phyloP scores from a whole-genome alignment of 2,888 invertebrate species.

The Mylabris sibirica region DNA sequence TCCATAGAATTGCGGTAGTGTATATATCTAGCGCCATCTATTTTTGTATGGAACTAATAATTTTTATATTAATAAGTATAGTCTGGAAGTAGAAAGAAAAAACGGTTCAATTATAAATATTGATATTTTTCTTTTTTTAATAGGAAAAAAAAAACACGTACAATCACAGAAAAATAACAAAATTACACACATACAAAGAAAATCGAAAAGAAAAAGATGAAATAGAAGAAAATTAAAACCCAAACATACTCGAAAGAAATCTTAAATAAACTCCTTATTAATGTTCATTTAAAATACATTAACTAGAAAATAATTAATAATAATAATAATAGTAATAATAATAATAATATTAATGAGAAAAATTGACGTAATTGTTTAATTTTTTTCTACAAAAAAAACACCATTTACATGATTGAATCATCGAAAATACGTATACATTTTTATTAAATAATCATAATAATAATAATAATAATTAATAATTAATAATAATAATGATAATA shows the following conservation, averaged over 20 bases:
- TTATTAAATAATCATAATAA: slow-evolving; percentile 15
- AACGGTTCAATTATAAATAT: slow-evolving; percentile 46
- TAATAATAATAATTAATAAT: slow-evolving; percentile 4
- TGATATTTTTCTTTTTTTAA: slow-evolving; percentile 47
- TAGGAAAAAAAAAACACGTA: slow-evolving; percentile 50
- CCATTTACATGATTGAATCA: slow-evolving; percentile 52
- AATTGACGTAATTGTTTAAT: slow-evolving; percentile 31
- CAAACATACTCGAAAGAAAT: slow-evolving; percentile 41
- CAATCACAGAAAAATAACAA: slow-evolving; percentile 58
- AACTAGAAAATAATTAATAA: slow-evolving; percentile 18
- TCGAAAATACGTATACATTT: slow-evolving; percentile 33
- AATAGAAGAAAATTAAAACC: background rate
- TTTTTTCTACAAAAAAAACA: slow-evolving; percentile 38
- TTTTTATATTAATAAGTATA: too few relatives aligned
- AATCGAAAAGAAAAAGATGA: slow-evolving; percentile 27
- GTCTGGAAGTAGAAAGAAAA: background rate
- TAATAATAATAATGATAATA: slow-evolving; percentile 15
- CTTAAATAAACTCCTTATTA: slow-evolving; percentile 42
- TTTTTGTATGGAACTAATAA: too few relatives aligned
- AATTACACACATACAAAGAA: slow-evolving; percentile 53
- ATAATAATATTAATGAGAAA: background rate
- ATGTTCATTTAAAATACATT: slow-evolving; percentile 41
- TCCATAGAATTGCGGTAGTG: too few relatives aligned
- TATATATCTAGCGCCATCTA: too few relatives aligned
- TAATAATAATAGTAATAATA: background rate